A percentile compares a stretch with the other conserved stretches of the same genome.
phyloP scores from a whole-genome alignment of 2,113 vertebrate species.

The Camelus dromedarius region DNA sequence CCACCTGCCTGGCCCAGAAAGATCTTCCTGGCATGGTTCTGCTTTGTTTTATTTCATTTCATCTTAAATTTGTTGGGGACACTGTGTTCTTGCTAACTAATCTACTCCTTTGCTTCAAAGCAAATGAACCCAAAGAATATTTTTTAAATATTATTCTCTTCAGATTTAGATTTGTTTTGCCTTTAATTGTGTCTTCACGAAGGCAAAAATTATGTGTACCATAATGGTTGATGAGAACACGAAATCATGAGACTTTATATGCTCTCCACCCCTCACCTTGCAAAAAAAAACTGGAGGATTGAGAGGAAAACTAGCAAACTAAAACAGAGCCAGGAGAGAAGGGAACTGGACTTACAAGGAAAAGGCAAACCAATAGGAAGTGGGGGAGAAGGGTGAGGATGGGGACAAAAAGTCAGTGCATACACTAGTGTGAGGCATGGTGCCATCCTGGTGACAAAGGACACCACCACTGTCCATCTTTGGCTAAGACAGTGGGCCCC shows the following conservation, averaged over 20 bases:
- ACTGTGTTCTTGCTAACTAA: slow-evolving; percentile 35
- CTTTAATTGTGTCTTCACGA: background rate
- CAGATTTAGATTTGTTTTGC: background rate
- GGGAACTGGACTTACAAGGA: background rate
- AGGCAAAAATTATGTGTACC: background rate
- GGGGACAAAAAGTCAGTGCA: background rate
- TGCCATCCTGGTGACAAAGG: background rate
- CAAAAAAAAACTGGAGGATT: no score
- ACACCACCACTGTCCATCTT: background rate
- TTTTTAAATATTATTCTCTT: background rate
- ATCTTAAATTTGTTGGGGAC: background rate
- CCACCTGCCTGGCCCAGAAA: background rate
- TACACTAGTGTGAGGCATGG: background rate
- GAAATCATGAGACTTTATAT: background rate
- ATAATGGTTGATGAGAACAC: background rate
- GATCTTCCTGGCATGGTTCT: background rate
- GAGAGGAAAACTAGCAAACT: background rate
- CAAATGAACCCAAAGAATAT: background rate
- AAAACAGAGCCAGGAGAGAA: background rate
- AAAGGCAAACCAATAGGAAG: background rate
- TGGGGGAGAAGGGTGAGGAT: background rate
- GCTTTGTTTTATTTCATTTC: background rate
- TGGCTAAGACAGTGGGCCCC: background rate
- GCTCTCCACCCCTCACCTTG: rapidly evolving
- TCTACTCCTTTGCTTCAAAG: background rate